Evolutionary conservation across 2,888 invertebrate species (phyloP), one percentile per base, ranked within the genome.

Genomic region (Rhaphigaster nebulosa): DNA sequence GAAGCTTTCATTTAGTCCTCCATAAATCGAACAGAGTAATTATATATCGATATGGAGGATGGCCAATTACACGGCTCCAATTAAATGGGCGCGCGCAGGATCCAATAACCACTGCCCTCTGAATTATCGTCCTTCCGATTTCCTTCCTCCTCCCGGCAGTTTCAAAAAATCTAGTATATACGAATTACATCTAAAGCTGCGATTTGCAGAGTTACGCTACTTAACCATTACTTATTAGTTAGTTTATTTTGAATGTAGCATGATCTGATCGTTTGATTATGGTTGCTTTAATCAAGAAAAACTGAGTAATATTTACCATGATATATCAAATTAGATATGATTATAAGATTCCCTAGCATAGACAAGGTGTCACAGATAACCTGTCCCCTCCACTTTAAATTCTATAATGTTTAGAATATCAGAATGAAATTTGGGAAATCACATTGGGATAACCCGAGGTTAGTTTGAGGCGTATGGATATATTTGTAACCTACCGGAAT

Each of bases 11-110:
- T 84, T 84, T 84, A 50, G 45, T n/a, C 84, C 84, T 45, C 84
- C n/a, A 84, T 84, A 84, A 84, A 84, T 84, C 84, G 84, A 84
- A 41, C 12, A 50, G 41, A 84, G 84, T 84, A 84, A 84, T 84
- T 84, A 84, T 84, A 84, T 84, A 84, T 84, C 84, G 84, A 84
- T 84, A 84, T 84, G 84, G 84, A 84, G 84, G 84, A 84, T 84
- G 84, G 84, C 10, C 84, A 84, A 84, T 84, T 84, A 84, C 41
- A 45, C 45, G 45, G 45, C 45, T 45, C 84, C 84, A 84, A 84
- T 84, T 84, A 84, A 84, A 84, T 45, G 84, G 84, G 13, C 45
- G 12, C n/a, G 41, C 84, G 84, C 45, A 38, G 84, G 45, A 84
- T 45, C 84, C 84, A 84, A 84, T 84, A 84, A 84, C 84, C 84